Base-by-base conservation (phyloP, 2,113 vertebrate species). In the Junco hyemalis region DNA sequence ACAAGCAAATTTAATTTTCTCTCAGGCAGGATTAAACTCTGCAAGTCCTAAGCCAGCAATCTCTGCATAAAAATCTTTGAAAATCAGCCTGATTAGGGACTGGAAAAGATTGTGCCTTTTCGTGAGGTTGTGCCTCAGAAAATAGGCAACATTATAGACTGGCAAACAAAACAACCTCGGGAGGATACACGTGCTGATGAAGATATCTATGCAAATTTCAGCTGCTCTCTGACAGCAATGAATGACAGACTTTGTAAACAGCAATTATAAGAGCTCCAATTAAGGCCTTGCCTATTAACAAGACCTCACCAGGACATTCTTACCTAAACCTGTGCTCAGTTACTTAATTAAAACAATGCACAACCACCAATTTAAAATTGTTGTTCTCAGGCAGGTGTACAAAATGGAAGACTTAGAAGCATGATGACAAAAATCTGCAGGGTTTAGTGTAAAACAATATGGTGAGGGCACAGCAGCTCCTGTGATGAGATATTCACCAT, bases 221-320 rank as follows among this genome's bases (percentile, higher is more conserved):
- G 29, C 54, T 61, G 14, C 84, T 47, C 47, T 15, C 14, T 80
- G 33, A 40, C 81, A 72, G 21, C n/a, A 50, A 91, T 31, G 81
- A 95, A 64, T 45, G 77, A 68, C 47, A 86, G 60, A 36, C 83
- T 29, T 45, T 20, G 93, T 87, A 95, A 96, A 94, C 61, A 96
- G 51, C 61, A 92, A 94, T 96, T 96, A 94, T 1, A 88, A 78
- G 76, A 85, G 74, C 45, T 71, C 24, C 50, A 95, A 42, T 88
- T 89, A 85, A 96, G 40, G 59, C 51, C 57, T 36, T 59, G 61
- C 66, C 81, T 76, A 44, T 71, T 81, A 94, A 28, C 28, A 47
- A 78, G 51, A 0, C 44, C 78, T 82, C 70, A 80, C 29, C 29
- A 63, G 29, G 16, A 63, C 29, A 24, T 26, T 65, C 61, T 87